Evolutionary conservation across 2,888 invertebrate species (phyloP).

Genomic region (Phania funesta): DNA sequence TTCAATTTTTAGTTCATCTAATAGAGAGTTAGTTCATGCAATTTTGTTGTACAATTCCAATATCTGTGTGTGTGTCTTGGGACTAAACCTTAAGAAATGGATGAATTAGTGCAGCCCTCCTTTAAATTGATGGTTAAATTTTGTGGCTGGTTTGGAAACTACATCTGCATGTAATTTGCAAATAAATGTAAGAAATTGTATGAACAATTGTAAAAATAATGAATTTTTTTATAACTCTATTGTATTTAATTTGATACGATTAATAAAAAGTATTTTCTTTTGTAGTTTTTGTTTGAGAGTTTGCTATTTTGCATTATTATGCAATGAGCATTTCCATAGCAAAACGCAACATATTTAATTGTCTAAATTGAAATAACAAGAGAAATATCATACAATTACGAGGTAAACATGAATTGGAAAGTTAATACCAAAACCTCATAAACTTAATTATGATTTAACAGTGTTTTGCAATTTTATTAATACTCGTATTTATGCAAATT

Average conservation of each 20-base stretch:
- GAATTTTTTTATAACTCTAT: background rate
- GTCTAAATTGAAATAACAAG: conserved; percentile 9
- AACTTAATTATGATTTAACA: too few relatives aligned
- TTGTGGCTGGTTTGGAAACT: background rate
- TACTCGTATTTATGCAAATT: too few relatives aligned
- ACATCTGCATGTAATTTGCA: background rate
- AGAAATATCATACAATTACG: too few relatives aligned
- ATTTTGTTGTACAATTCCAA: background rate
- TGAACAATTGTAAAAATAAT: background rate
- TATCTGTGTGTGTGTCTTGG: background rate
- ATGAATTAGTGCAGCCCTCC: conserved; percentile 4
- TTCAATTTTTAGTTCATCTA: background rate
- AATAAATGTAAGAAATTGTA: background rate
- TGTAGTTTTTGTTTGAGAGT: background rate
- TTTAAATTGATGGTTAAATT: background rate
- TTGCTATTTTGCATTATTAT: background rate
- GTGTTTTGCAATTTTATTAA: too few relatives aligned
- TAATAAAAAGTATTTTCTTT: conserved; percentile 12
- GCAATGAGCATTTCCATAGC: background rate
- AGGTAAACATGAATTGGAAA: too few relatives aligned
- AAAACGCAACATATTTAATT: conserved; percentile 3
- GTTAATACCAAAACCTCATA: too few relatives aligned
- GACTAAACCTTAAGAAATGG: background rate
- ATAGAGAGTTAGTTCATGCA: background rate
- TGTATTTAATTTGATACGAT: conserved; percentile 5